Conservation (phyloP, 2,888 invertebrate species). For the Eudemis profundana region DNA sequence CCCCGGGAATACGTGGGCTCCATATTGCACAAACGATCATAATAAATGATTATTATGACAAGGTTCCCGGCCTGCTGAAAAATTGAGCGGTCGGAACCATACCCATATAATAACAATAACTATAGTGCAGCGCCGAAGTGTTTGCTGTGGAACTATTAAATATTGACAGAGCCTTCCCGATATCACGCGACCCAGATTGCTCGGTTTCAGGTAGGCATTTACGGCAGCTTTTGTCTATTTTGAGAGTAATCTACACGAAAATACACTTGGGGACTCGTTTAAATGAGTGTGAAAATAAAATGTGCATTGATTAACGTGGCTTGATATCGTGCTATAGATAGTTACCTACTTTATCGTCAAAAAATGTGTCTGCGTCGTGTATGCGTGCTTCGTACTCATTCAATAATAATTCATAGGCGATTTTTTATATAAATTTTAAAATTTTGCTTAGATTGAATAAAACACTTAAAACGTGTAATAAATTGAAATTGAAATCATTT, state of each 20-base stretch:
- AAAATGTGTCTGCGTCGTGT: too few species aligned
- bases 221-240: conserved; percentile 19
- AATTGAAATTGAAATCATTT: too few species aligned
- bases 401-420: too few species aligned
- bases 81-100: conserved; percentile 11
- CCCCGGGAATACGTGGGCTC: conserved; percentile 8
- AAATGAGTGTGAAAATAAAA: background rate
- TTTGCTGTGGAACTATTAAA: conserved; percentile 28
- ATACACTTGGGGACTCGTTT: background rate
- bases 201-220: conserved; percentile 15
- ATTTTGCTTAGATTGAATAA: too few species aligned
- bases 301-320: background rate
- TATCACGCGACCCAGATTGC: conserved; percentile 41
- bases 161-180: conserved; percentile 37
- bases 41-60: conserved; percentile 27
- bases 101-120: background rate
- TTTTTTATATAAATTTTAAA: too few species aligned
- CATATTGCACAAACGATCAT: background rate
- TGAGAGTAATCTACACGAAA: conserved; percentile 8
- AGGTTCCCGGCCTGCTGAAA: conserved; percentile 17
- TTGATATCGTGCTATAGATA: too few species aligned
- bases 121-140: conserved; percentile 27
- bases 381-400: too few species aligned
- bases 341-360: too few species aligned
- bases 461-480: too few species aligned